These are phyloP conservation scores for Rhagium mordax DNA, from an alignment of 2,888 invertebrate genomes.

Conservation along the genomic window DNA sequence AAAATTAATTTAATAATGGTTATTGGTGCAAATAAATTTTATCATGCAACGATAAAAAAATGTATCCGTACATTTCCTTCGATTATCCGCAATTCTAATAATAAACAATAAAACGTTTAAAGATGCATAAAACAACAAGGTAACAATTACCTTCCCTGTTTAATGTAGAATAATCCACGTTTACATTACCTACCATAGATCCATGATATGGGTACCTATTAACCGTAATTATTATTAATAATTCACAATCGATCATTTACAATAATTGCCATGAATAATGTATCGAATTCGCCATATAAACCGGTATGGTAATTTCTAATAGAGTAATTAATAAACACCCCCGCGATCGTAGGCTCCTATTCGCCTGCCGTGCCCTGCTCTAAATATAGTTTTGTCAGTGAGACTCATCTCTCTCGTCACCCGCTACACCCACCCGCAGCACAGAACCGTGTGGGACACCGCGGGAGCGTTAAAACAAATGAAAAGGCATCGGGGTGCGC, in stretches of 20 bases:
- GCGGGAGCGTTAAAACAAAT: conserved; percentile 39
- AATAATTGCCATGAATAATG: conserved; percentile 40
- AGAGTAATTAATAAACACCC: conserved; percentile 40
- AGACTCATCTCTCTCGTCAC: conserved; percentile 35
- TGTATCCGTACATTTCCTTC: too few relatives aligned
- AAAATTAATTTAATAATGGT: too few relatives aligned
- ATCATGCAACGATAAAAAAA: too few relatives aligned
- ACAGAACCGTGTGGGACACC: conserved; percentile 38
- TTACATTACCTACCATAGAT: neutral
- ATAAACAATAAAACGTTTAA: too few relatives aligned
- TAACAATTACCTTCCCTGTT: neutral
- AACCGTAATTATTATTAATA: conserved; percentile 38
- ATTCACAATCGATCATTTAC: conserved; percentile 37
- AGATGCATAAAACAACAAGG: too few relatives aligned
- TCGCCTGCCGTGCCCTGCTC: conserved; percentile 30
- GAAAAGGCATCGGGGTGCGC: conserved; percentile 19
- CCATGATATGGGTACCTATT: conserved; percentile 19
- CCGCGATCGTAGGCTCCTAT: conserved; percentile 7
- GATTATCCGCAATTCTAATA: too few relatives aligned
- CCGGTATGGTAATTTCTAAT: conserved; percentile 36
- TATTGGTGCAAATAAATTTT: too few relatives aligned
- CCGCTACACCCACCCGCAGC: conserved; percentile 17
- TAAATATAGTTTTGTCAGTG: conserved; percentile 37
- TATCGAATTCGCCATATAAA: conserved; percentile 10
- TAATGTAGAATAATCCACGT: neutral